These are phyloP conservation scores for Melikaiella ostensackeni DNA, from an alignment of 2,888 invertebrate species.

Conservation along the genomic window DNA sequence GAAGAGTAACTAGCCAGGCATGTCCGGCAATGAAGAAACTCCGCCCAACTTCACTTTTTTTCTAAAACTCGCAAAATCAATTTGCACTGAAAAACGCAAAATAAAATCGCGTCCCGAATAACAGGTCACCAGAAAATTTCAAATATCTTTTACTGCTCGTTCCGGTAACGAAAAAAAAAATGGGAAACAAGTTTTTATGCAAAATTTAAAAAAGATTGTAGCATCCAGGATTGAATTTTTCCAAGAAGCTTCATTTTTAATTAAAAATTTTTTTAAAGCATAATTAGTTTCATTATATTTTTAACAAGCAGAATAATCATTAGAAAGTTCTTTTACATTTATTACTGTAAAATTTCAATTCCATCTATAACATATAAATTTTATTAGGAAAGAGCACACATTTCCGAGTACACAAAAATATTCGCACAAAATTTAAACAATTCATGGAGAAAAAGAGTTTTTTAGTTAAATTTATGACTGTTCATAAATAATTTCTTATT, in stretches of 20 bases:
- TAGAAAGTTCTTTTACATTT: too few relatives aligned
- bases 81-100: constrained; percentile 18
- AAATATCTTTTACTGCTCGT: neutral
- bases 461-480: too few relatives aligned
- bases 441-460: too few relatives aligned
- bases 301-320: too few relatives aligned
- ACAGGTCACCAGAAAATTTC: constrained; percentile 48
- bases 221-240: neutral
- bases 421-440: too few relatives aligned
- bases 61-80: constrained; percentile 25
- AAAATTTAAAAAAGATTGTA: neutral
- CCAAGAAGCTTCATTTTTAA: neutral
- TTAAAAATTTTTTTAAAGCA: neutral
- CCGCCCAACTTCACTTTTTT: constrained; percentile 48
- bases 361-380: too few relatives aligned
- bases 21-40: constrained; percentile 61
- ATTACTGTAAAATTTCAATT: too few relatives aligned
- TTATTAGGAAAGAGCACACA: too few relatives aligned
- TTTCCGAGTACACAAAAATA: too few relatives aligned
- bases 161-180: constrained; percentile 14
- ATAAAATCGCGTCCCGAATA: constrained; percentile 46
- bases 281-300: neutral
- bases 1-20: constrained; percentile 60
- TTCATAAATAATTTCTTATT: too few relatives aligned
- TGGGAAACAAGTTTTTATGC: neutral